Conservation (phyloP, 2,797 vertebrate genomes). For the Hemibagrus guttatus region DNA sequence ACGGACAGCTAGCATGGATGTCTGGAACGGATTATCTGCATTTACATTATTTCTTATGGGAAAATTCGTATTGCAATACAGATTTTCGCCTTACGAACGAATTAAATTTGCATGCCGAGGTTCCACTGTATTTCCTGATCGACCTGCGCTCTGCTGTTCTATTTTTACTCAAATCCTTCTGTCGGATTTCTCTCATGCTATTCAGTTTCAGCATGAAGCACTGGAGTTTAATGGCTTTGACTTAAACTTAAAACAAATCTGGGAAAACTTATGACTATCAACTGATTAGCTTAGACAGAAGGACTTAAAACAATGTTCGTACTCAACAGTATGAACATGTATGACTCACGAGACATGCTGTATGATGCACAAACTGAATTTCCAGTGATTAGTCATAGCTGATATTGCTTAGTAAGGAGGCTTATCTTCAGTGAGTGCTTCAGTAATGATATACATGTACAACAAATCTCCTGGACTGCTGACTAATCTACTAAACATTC, state of each 20-base stretch:
- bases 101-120: too few relatives aligned
- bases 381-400: background rate
- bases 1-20: too few relatives aligned
- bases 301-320: background rate
- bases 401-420: background rate
- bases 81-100: too few relatives aligned
- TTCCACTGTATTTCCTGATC: background rate
- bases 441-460: background rate
- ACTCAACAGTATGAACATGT: background rate
- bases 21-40: too few relatives aligned
- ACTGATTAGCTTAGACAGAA: background rate
- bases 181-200: background rate
- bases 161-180: background rate
- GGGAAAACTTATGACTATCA: background rate
- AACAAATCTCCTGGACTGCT: background rate
- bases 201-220: background rate
- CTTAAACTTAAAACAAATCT: too few relatives aligned
- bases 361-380: background rate
- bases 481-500: conserved; percentile 8
- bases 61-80: too few relatives aligned
- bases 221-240: background rate
- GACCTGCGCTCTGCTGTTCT: background rate
- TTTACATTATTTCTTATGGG: too few relatives aligned
- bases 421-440: conserved; percentile 2
- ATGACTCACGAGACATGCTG: background rate